A percentile compares a stretch with the other conserved stretches of the same genome.
Evolutionary conservation across 1,140 invertebrate genomes (phyloP).

Genomic region (Stegodyphus mimosarum): DNA sequence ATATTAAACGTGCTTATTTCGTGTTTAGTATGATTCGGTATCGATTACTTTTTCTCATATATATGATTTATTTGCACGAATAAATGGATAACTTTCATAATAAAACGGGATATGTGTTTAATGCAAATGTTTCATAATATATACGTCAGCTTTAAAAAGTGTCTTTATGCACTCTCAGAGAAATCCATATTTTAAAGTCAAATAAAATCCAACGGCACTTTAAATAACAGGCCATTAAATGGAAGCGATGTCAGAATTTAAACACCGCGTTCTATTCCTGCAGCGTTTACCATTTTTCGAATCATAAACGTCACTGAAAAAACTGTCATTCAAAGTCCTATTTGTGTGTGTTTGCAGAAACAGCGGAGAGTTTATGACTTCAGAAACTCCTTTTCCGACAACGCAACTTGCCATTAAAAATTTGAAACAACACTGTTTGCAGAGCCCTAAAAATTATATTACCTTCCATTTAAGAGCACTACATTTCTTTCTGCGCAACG

Average conservation of each 20-base stretch:
- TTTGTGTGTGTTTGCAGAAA: not conserved
- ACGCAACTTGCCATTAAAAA: constrained; percentile 20
- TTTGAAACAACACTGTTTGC: constrained; percentile 26
- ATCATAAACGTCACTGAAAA: constrained; percentile 20
- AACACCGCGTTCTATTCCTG: not conserved
- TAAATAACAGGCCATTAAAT: not conserved
- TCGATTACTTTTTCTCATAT: too few relatives aligned
- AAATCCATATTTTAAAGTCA: too few relatives aligned
- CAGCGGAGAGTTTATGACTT: constrained; percentile 11
- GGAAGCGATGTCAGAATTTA: not conserved
- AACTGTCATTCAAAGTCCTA: constrained; percentile 13
- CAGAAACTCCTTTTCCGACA: not conserved
- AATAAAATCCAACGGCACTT: too few relatives aligned
- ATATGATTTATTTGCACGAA: too few relatives aligned
- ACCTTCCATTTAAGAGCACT: not conserved
- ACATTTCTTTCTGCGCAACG: not conserved
- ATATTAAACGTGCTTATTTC: too few relatives aligned
- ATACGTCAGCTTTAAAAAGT: too few relatives aligned
- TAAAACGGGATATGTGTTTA: too few relatives aligned
- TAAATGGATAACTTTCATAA: too few relatives aligned
- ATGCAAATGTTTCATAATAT: too few relatives aligned
- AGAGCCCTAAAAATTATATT: constrained; percentile 31
- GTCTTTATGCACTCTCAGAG: too few relatives aligned
- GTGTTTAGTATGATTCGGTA: too few relatives aligned
- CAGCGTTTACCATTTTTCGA: not conserved